These are phyloP conservation scores for Felis catus DNA, from an alignment of 2,113 vertebrate genomes.

Conservation along the genomic window F.catus_Fca126_mat1.0 CM031421.1:75512501-75513000, in stretches of 20 bases:
- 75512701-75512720: neutral
- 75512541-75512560: neutral
- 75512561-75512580: neutral
- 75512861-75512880: too few relatives aligned
- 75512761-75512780: neutral
- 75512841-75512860: too few relatives aligned
- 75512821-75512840: too few relatives aligned
- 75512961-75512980: too few relatives aligned
- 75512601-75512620: neutral
- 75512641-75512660: neutral
- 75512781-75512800: neutral
- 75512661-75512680: neutral
- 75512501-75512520: neutral
- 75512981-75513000: too few relatives aligned
- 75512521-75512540: neutral
- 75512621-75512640: neutral
- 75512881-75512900: too few relatives aligned
- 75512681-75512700: accelerated
- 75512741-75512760: neutral
- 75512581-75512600: neutral
- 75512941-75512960: too few relatives aligned
- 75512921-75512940: too few relatives aligned
- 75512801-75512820: too few relatives aligned
- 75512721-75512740: neutral
- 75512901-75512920: too few relatives aligned